Base-by-base conservation (phyloP, 30 jellyfish, hydroid and myxozoan genomes). In the Cassiopea andromeda region DNA sequence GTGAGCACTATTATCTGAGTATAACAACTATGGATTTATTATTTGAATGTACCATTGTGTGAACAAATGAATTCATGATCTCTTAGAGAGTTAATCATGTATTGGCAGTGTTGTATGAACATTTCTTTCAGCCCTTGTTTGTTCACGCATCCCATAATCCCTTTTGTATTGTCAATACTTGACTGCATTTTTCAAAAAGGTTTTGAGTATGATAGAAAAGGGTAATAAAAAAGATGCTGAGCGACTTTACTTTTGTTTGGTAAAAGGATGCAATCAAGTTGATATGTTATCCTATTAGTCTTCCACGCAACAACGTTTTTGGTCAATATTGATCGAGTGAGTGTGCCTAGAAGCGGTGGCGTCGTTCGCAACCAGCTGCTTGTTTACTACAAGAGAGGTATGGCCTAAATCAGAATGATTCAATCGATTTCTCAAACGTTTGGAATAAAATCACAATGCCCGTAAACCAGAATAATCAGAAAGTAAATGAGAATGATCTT, bases 311-410 rank as follows among this genome's bases (percentile, higher is more conserved):
- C 10, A 54, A 54, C 2, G 73, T 64, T 64, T 64, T 17, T 17
- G 19, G 73, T 64, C 73, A 64, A 64, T 64, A 64, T 64, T 64
- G 73, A 64, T 64, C 73, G 73, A 9, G 73, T 64, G 43, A 64
- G 19, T 64, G 27, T 64, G 70, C 86, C 50, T 77, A 60, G 86
- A 77, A 54, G 70, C 72, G 49, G 77, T 69, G 76, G 91, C 91
- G 84, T 83, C 91, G 77, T 70, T 83, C 91, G 91, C 91, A 83
- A 83, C 84, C 85, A 49, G 58, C 57, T 77, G 75, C 48, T 48
- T 61, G 48, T 17, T 18, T 47, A 45, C 74, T 77, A n/a, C 15
- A 45, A 13, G 8, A 3, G 15, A 5, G 79, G 79, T 0, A 70
- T 44, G 90, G 90, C 90, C 90, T 81, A 64, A 60, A 66, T 8